phyloP scores from a whole-genome alignment of 2,797 vertebrate species.

The Gobio occitaniae region DNA sequence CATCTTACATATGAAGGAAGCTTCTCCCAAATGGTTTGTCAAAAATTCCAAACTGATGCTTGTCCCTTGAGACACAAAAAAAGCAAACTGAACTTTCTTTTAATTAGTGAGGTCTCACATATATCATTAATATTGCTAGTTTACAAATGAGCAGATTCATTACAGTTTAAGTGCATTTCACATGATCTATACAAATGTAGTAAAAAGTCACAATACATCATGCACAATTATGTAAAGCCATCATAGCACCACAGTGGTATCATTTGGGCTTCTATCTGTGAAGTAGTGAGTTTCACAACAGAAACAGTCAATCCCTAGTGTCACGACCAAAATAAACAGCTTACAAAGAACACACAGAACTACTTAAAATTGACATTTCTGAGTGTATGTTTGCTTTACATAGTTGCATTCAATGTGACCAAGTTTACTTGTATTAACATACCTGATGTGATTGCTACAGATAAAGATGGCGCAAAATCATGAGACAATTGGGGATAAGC shows the following conservation, averaged over 20 bases:
- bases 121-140: constrained; percentile 56
- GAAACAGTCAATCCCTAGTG: not conserved
- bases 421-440: constrained; percentile 16
- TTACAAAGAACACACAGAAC: constrained; percentile 17
- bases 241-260: constrained; percentile 30
- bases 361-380: not conserved
- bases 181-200: constrained; percentile 56
- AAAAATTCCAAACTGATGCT: not conserved
- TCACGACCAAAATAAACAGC: not conserved
- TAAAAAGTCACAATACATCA: constrained; percentile 41
- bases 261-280: not conserved
- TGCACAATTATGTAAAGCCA: constrained; percentile 52
- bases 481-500: not conserved
- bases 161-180: constrained; percentile 43
- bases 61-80: constrained; percentile 20
- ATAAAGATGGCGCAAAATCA: constrained; percentile 13
- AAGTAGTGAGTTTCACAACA: constrained; percentile 9
- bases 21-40: not conserved
- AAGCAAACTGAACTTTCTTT: constrained; percentile 38
- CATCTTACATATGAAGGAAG: not conserved
- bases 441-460: constrained; percentile 24
- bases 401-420: constrained; percentile 38
- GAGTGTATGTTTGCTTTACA: constrained; percentile 48
- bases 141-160: constrained; percentile 56
- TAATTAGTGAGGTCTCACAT: constrained; percentile 46